Evolutionary conservation across 2,113 vertebrate genomes (phyloP).

Genomic region (Chinchilla lanigera): DNA sequence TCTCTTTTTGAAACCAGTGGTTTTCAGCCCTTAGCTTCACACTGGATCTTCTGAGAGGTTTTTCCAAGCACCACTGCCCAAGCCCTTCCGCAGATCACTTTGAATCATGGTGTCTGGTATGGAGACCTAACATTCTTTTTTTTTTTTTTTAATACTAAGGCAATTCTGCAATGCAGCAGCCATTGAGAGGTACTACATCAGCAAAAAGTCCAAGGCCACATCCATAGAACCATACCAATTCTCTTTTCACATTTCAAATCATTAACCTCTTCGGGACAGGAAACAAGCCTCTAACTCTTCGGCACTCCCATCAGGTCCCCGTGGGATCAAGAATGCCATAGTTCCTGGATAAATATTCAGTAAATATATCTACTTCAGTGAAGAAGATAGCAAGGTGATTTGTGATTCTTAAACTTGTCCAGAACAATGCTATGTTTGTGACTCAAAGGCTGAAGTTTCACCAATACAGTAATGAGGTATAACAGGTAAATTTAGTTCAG

Average conservation of each 20-base stretch:
- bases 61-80: background rate
- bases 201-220: background rate
- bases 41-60: background rate
- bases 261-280: background rate
- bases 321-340: background rate
- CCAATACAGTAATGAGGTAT: constrained; percentile 33
- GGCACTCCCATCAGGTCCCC: rapidly evolving
- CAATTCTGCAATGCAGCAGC: background rate
- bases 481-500: constrained; percentile 57
- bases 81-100: background rate
- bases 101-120: background rate
- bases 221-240: background rate
- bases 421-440: background rate
- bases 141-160: background rate
- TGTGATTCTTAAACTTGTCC: background rate
- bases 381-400: background rate
- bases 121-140: background rate
- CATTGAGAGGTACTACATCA: background rate
- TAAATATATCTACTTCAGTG: background rate
- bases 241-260: background rate
- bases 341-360: background rate
- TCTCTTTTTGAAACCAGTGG: background rate
- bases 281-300: background rate
- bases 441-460: background rate
- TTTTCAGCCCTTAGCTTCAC: background rate